A percentile compares a stretch with the other conserved stretches of the same genome.
These are phyloP conservation scores for Chrysolina americana DNA, from an alignment of 2,888 invertebrate species.

Conservation along the genomic window DNA sequence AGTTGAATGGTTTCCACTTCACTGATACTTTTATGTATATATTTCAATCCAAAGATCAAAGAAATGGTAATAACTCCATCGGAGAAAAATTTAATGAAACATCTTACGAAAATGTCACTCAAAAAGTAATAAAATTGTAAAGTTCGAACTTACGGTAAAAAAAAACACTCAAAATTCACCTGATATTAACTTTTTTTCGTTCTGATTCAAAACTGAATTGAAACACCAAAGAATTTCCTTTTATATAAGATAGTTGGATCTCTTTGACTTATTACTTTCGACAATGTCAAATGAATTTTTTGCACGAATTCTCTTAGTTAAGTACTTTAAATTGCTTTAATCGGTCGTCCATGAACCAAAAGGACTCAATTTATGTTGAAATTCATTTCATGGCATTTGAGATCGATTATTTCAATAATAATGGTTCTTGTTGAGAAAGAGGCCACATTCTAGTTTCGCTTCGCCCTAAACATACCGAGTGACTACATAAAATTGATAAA, in stretches of 20 bases:
- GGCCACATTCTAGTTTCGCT: background rate
- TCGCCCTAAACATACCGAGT: background rate
- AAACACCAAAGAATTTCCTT: constrained; percentile 33
- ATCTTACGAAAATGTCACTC: too few species aligned
- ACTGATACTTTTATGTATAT: too few species aligned
- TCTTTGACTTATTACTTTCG: constrained; percentile 35
- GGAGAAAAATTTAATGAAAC: too few species aligned
- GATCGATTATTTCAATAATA: constrained; percentile 11
- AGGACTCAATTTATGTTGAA: constrained; percentile 21
- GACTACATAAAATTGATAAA: too few species aligned
- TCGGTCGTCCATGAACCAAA: constrained; percentile 45
- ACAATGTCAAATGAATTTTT: constrained; percentile 57
- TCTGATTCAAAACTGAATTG: constrained; percentile 24
- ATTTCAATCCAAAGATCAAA: too few species aligned
- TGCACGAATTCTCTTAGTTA: constrained; percentile 54
- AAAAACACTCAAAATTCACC: too few species aligned
- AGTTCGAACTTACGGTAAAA: too few species aligned
- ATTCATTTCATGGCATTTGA: constrained; percentile 20
- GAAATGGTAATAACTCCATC: too few species aligned
- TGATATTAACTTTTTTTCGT: background rate
- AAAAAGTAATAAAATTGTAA: too few species aligned
- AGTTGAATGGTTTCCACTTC: too few species aligned
- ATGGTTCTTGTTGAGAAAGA: background rate
- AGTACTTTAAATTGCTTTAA: constrained; percentile 45
- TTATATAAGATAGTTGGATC: constrained; percentile 41